Evolutionary conservation across 2,797 vertebrate species (phyloP).

Genomic region (Diplodus sargus): DNA sequence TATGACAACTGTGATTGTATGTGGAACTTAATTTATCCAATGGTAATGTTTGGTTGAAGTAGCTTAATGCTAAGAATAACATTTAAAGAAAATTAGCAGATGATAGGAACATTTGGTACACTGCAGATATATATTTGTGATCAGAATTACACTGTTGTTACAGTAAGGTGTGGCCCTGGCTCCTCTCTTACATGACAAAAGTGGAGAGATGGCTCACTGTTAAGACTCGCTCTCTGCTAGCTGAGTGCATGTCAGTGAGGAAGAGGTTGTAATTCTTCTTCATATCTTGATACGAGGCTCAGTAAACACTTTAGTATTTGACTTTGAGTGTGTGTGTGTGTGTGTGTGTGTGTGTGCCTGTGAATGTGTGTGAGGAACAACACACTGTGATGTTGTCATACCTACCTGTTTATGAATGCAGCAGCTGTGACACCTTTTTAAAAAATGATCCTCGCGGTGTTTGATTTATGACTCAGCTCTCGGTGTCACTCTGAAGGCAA

Average conservation of each 20-base stretch:
- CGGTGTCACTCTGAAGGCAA: conserved; percentile 82
- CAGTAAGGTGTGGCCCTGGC: conserved; percentile 16
- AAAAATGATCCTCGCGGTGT: conserved; percentile 66
- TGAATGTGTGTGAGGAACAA: conserved; percentile 28
- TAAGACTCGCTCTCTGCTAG: conserved; percentile 19
- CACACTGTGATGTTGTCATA: conserved; percentile 63
- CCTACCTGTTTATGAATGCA: conserved; percentile 72
- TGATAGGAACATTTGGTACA: no score
- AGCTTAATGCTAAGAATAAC: neutral
- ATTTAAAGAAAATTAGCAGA: no score
- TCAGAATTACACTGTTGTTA: no score
- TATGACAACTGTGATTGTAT: neutral
- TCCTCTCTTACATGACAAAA: conserved; percentile 9
- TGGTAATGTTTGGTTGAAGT: neutral
- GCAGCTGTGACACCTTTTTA: conserved; percentile 66
- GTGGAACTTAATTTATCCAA: neutral
- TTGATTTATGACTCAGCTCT: conserved; percentile 82
- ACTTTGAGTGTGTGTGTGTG: conserved; percentile 5
- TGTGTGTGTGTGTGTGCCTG: conserved; percentile 9
- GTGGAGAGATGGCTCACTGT: conserved; percentile 17
- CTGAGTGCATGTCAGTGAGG: conserved; percentile 29
- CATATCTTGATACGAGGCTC: conserved; percentile 23
- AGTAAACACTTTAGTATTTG: conserved; percentile 23
- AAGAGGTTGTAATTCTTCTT: conserved; percentile 19
- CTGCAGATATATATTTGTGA: no score